Base-by-base conservation (phyloP, 2,797 vertebrate genomes). In the Liparis tanakae region DNA sequence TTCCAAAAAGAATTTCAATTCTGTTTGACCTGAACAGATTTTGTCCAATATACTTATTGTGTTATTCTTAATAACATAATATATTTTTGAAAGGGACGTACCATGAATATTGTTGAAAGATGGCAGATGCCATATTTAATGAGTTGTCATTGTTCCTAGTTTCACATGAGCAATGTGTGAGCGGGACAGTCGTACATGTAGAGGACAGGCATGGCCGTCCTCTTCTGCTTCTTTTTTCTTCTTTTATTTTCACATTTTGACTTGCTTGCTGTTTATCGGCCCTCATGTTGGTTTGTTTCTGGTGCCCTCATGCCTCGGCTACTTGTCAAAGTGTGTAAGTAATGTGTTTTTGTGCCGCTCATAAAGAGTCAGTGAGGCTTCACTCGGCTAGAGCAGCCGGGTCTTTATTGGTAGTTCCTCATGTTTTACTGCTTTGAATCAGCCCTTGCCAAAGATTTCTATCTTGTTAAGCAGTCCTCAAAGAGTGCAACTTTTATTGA, bases 391-490 rank as follows among this genome's bases (percentile, higher is more conserved):
- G 67, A 78, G 61, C 62, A 76, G 84, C 61, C 39, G 13, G 61
- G 34, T 80, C 78, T 87, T 91, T 87, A 88, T 83, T 90, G 89
- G 81, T 90, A 74, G 79, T 89, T 86, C 78, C 83, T 87, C 74
- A 74, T 67, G 75, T 91, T 94, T 94, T 91, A 94, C 80, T 85
- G 87, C 86, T 76, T 70, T 79, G 86, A 90, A 89, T 92, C 88
- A 74, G 74, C 79, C 83, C 82, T 78, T 86, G 74, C 67, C 82
- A 75, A 73, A 74, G 88, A 86, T 92, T 94, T 94, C 87, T 87
- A 81, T 93, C 68, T 91, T 91, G 89, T 84, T 84, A 86, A 87
- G 75, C 71, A 64, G 76, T 89, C 88, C 88, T 90, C 22, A 72
- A 86, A 78, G 83, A 85, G 70, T 87, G 14, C 48, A 43, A 64